Percentiles rank a stretch among this genome's conserved stretches.
Conservation (phyloP, 2,888 invertebrate genomes). For the Melipona beecheii region DNA sequence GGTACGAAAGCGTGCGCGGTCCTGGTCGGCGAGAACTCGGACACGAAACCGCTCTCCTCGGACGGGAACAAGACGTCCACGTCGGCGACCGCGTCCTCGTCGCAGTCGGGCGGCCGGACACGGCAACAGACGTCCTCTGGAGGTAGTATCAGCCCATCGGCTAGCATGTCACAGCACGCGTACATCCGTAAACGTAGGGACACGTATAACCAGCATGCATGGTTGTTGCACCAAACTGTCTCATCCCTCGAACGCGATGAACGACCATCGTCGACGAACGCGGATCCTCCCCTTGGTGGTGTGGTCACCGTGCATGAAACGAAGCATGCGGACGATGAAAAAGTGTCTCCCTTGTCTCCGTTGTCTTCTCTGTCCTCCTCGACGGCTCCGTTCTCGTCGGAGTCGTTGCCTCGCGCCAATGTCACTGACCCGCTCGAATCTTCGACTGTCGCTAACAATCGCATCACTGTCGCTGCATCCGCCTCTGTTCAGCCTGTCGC, state of each 20-base stretch:
- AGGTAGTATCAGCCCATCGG: slow-evolving; percentile 84
- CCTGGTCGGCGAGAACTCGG: slow-evolving; percentile 90
- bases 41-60: slow-evolving; percentile 89
- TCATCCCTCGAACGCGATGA: slow-evolving; percentile 67
- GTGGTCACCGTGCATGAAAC: slow-evolving; percentile 69
- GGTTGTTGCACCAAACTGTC: slow-evolving; percentile 72
- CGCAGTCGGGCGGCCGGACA: slow-evolving; percentile 85
- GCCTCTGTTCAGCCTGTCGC: slow-evolving; percentile 35
- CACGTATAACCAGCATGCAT: slow-evolving; percentile 87
- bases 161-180: slow-evolving; percentile 67
- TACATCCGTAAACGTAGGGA: slow-evolving; percentile 90
- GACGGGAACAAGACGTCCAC: slow-evolving; percentile 90
- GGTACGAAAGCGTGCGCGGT: slow-evolving; percentile 93
- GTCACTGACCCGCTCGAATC: slow-evolving; percentile 42
- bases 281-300: slow-evolving; percentile 61
- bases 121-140: slow-evolving; percentile 81
- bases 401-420: slow-evolving; percentile 39
- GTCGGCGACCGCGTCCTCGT: slow-evolving; percentile 88
- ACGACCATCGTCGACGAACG: slow-evolving; percentile 47
- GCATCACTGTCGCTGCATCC: slow-evolving; percentile 43
- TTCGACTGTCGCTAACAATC: slow-evolving; percentile 64
- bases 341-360: neutral
- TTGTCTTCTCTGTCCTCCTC: slow-evolving; percentile 27
- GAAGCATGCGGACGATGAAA: slow-evolving; percentile 56
- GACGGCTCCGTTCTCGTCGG: slow-evolving; percentile 25